Evolutionary conservation across 1,140 invertebrate species (phyloP).

Genomic region (Globodera rostochiensis): DNA sequence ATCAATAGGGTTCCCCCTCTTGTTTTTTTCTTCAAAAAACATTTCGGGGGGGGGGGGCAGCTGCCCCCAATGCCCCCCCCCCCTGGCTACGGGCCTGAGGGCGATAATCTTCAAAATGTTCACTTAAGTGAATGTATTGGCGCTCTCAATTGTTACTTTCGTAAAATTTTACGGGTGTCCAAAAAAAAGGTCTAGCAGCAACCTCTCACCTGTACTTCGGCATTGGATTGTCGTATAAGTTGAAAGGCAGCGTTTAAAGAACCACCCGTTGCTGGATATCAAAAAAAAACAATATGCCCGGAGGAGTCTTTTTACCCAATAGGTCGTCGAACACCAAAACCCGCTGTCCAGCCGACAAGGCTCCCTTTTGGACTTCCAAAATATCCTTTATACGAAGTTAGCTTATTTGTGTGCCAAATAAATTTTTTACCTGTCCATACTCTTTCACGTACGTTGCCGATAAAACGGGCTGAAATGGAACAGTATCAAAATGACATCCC

Average conservation of each 20-base stretch:
- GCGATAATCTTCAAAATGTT: too few species aligned
- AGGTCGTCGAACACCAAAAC: constrained; percentile 35
- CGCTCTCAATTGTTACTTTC: too few species aligned
- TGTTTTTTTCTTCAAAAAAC: too few species aligned
- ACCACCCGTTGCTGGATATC: constrained; percentile 15
- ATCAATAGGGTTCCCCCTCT: too few species aligned
- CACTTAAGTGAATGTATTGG: too few species aligned
- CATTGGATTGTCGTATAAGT: constrained; percentile 9
- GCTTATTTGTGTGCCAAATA: background rate
- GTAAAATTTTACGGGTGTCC: too few species aligned
- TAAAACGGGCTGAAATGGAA: constrained; percentile 5
- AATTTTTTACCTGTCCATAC: constrained; percentile 28
- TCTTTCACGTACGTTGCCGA: constrained; percentile 32
- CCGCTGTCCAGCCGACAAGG: constrained; percentile 4
- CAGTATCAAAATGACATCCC: too few species aligned
- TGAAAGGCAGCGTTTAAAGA: constrained; percentile 8
- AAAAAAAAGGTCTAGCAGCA: too few species aligned
- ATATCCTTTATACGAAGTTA: constrained; percentile 13
- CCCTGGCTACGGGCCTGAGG: too few species aligned
- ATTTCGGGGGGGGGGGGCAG: too few species aligned
- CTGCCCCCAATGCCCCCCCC: too few species aligned
- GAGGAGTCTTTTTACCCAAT: constrained; percentile 9
- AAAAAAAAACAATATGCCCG: background rate
- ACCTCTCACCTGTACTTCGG: background rate
- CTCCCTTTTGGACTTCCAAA: constrained; percentile 24